Evolutionary conservation across 1,140 invertebrate genomes (phyloP).

Genomic region (Antheraea pernyi): DNA sequence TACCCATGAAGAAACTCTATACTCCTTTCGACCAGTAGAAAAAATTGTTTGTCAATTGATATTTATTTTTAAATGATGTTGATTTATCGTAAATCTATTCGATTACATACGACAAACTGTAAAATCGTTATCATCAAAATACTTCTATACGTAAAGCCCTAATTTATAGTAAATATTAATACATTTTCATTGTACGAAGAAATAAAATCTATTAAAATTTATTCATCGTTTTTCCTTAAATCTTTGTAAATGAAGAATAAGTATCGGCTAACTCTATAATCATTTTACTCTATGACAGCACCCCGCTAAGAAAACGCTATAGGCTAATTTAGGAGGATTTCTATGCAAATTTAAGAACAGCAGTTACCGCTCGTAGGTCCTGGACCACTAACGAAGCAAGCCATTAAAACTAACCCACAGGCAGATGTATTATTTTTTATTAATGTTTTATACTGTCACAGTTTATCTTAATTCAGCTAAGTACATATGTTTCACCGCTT

Average conservation of each 20-base stretch:
- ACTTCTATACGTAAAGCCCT: no score
- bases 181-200: background rate
- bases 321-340: slow-evolving; percentile 57
- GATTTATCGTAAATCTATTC: no score
- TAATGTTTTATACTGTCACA: slow-evolving; percentile 17
- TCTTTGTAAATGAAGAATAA: background rate
- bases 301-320: slow-evolving; percentile 7
- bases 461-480: background rate
- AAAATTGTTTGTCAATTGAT: no score
- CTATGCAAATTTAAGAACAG: slow-evolving; percentile 65
- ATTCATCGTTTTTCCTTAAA: background rate
- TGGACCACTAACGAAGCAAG: slow-evolving; percentile 51
- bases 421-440: slow-evolving; percentile 39
- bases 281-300: background rate
- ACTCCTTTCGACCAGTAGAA: no score
- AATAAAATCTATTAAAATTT: background rate
- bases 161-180: background rate
- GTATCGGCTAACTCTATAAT: background rate
- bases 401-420: slow-evolving; percentile 43
- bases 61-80: no score
- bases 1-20: no score
- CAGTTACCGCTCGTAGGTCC: slow-evolving; percentile 30
- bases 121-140: no score
- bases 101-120: no score
- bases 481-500: background rate